phyloP scores from a whole-genome alignment of 2,888 invertebrate species.

The Nomada ruficornis region DNA sequence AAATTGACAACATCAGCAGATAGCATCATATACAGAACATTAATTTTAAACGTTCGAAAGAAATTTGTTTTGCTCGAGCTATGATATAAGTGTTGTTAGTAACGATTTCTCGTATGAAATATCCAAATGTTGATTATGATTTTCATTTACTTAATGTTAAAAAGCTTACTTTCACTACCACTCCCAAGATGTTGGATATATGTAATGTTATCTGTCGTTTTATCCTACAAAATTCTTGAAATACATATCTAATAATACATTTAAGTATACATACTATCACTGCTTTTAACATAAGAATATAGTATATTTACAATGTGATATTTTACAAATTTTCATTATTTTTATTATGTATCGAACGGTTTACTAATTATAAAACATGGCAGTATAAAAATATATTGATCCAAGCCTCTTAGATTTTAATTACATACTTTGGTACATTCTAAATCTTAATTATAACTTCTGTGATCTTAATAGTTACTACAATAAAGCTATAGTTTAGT shows the following conservation, averaged over 20 bases:
- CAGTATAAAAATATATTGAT: constrained; percentile 35
- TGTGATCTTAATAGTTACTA: not conserved
- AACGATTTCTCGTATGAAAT: too few relatives aligned
- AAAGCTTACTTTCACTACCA: too few relatives aligned
- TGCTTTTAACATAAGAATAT: constrained; percentile 1
- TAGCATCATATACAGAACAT: too few relatives aligned
- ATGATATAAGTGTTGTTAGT: too few relatives aligned
- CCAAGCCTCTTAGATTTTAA: constrained; percentile 28
- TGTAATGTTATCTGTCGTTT: too few relatives aligned
- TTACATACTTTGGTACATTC: not conserved
- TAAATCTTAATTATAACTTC: not conserved
- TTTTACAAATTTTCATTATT: constrained; percentile 26
- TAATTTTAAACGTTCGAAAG: too few relatives aligned
- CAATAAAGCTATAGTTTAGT: not conserved
- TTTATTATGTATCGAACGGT: constrained; percentile 10
- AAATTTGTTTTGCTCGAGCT: too few relatives aligned
- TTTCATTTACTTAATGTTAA: too few relatives aligned
- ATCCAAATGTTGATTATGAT: too few relatives aligned
- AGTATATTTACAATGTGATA: constrained; percentile 15
- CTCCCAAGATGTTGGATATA: too few relatives aligned
- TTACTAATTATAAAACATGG: constrained; percentile 14
- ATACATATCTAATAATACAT: not conserved
- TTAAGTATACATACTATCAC: constrained; percentile 1
- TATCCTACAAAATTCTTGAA: too few relatives aligned
- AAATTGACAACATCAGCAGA: too few relatives aligned